Base-by-base conservation (phyloP, 1,140 invertebrate species). In the Coenobita brevimanus region DNA sequence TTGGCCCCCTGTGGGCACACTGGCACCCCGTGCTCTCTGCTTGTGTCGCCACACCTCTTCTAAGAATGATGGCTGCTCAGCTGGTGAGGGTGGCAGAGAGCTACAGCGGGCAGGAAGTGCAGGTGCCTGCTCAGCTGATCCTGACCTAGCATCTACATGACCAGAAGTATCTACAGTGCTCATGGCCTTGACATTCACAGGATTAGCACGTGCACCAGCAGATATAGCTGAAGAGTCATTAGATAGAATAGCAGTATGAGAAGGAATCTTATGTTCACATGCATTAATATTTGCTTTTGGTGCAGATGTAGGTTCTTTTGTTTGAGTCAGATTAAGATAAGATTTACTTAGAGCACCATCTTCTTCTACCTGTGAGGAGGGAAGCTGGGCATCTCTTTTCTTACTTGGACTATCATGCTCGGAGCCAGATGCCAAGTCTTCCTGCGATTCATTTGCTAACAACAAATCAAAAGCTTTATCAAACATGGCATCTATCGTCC, bases 1-100 rank as follows among this genome's bases (percentile, higher is more conserved):
- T 30, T 60, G 36, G 13, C 69, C 73, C 57, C 50, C 33, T 6
- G 46, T 36, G 62, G 84, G 76, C 75, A 80, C 75, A 50, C 84
- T 87, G 43, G 75, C 60, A 36, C 84, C 76, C 50, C 76, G 76
- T 27, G 75, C 60, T n/a, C 84, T 62, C 50, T 62, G 76, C 30
- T 54, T 3, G 38, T 15, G 36, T 17, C 69, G 84, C 21, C 30
- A 36, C 21, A 36, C 41, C 82, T 24, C 64, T 17, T 46, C 27
- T 62, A 62, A 54, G 8, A 50, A 64, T 43, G 46, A 73, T 21
- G 21, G 60, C 57, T 57, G 6, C 73, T 54, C 24, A 64, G 50
- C 21, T n/a, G 43, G 38, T 30, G 46, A 41, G 50, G 54, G 41
- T 27, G 78, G 27, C 24, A 64, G 6, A 24, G 50, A 60, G 69